Conservation (phyloP, 2,113 vertebrate genomes). For the Cottus gobio region DNA sequence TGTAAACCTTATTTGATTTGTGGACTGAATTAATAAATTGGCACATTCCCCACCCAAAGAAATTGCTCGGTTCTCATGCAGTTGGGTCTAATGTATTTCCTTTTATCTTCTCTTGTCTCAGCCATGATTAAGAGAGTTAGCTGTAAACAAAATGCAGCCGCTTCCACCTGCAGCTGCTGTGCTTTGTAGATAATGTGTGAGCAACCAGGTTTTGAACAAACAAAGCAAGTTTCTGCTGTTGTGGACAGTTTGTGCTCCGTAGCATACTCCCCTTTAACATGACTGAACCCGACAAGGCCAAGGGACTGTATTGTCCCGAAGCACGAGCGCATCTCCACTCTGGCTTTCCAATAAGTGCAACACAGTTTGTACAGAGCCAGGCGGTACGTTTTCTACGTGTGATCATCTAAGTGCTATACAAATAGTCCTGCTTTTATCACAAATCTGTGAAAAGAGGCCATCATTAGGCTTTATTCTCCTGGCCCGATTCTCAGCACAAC, state of each 20-base stretch:
- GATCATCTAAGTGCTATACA: background rate
- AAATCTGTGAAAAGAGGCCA: conserved; percentile 1
- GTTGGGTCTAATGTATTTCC: background rate
- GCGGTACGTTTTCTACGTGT: background rate
- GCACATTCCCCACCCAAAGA: background rate
- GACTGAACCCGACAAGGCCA: conserved; percentile 25
- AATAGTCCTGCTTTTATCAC: conserved; percentile 9
- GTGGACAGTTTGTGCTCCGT: background rate
- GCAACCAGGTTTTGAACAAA: conserved; percentile 20
- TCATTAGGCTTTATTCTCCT: conserved; percentile 17
- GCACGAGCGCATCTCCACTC: conserved; percentile 10
- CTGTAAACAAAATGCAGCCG: conserved; percentile 3
- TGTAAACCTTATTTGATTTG: background rate
- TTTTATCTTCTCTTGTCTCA: background rate
- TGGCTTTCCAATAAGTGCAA: conserved; percentile 7
- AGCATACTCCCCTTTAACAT: background rate
- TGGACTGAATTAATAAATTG: background rate
- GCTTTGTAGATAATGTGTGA: background rate
- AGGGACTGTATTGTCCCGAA: conserved; percentile 16
- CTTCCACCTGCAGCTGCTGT: conserved; percentile 11
- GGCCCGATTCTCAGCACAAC: conserved; percentile 28
- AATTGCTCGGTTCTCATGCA: background rate
- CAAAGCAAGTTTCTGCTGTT: background rate
- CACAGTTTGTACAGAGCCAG: background rate
- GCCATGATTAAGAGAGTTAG: conserved; percentile 6